These are phyloP conservation scores for Paelopatides confundens DNA, from an alignment of 53 echinoderm and acorn worm genomes.

Conservation along the genomic window DNA sequence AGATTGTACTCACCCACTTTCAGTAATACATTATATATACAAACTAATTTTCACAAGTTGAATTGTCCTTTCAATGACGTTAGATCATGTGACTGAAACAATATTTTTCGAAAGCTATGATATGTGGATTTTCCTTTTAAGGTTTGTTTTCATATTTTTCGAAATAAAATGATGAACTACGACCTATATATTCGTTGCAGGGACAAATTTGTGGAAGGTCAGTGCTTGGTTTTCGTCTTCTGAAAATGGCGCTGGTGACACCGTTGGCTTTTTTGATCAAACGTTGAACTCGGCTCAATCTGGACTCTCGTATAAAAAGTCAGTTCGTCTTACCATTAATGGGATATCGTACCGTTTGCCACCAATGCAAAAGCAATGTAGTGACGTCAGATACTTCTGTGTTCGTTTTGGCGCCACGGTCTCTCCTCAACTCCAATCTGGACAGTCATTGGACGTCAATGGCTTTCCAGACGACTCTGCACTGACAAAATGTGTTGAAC, in stretches of 20 bases:
- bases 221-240: conserved; percentile 27
- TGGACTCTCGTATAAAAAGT: neutral
- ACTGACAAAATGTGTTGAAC: neutral
- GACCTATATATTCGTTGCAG: neutral
- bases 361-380: neutral
- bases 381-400: neutral
- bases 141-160: neutral
- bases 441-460: neutral
- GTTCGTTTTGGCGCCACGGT: neutral
- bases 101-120: too few species aligned
- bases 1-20: too few species aligned
- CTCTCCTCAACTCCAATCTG: neutral
- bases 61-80: too few species aligned
- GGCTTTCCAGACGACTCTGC: conserved; percentile 14
- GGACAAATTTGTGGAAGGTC: conserved; percentile 7
- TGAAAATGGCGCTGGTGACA: neutral
- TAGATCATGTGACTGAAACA: too few species aligned
- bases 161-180: neutral
- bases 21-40: too few species aligned
- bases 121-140: too few species aligned
- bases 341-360: neutral
- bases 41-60: too few species aligned
- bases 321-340: conserved; percentile 9
- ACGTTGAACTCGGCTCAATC: neutral
- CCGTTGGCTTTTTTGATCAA: neutral